phyloP scores from a whole-genome alignment of 2,113 vertebrate species.

The Alces alces region DNA sequence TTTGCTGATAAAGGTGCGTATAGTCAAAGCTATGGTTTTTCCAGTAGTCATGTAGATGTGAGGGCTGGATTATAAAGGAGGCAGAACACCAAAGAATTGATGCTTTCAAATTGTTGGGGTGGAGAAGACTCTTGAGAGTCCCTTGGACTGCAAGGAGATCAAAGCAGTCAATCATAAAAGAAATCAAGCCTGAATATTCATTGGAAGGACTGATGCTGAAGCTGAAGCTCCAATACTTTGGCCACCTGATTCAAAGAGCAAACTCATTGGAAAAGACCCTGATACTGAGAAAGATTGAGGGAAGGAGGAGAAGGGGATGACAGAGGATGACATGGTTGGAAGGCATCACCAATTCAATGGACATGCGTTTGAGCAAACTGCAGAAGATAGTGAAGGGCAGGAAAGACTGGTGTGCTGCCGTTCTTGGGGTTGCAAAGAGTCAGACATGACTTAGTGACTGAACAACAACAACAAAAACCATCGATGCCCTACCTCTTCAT shows the following conservation, averaged over 20 bases:
- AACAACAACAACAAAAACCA: not conserved
- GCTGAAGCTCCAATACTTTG: not conserved
- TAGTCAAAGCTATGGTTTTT: not conserved
- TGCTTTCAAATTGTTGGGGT: not conserved
- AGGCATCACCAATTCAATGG: not conserved
- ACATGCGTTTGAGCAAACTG: not conserved
- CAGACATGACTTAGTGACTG: not conserved
- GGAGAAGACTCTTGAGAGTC: not conserved
- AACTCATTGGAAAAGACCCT: not conserved
- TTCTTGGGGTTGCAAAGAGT: not conserved
- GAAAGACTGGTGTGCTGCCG: not conserved
- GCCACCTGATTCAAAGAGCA: not conserved
- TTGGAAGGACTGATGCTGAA: not conserved
- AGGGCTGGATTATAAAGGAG: not conserved
- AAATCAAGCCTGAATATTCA: not conserved
- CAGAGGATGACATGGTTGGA: not conserved
- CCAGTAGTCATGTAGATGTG: not conserved
- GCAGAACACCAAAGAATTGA: not conserved
- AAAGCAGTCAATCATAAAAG: not conserved
- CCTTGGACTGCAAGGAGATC: not conserved
- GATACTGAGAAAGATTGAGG: not conserved
- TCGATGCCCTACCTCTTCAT: not conserved
- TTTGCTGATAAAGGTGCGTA: not conserved
- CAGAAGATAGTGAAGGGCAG: not conserved
- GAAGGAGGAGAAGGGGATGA: not conserved